Conservation (phyloP, 2,888 invertebrate species). For the Mimas tiliae region DNA sequence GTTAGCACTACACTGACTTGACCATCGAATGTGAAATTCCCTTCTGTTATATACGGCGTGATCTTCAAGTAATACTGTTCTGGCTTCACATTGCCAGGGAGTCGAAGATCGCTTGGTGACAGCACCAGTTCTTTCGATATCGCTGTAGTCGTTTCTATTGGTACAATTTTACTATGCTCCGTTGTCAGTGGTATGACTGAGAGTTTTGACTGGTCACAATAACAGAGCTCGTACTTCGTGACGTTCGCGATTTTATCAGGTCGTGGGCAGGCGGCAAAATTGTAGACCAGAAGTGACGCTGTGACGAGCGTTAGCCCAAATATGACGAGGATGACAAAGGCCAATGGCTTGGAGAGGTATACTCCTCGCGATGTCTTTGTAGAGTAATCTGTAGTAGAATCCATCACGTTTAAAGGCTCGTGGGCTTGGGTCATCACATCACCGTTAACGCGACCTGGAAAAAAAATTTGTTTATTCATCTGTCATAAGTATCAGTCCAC, state of each 20-base stretch:
- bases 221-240: constrained; percentile 74
- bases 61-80: constrained; percentile 88
- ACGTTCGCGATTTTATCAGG: constrained; percentile 74
- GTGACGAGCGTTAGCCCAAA: constrained; percentile 87
- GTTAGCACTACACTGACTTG: constrained; percentile 86
- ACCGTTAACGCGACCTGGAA: constrained; percentile 75
- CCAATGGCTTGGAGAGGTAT: constrained; percentile 87
- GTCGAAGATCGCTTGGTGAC: constrained; percentile 84
- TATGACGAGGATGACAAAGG: constrained; percentile 85
- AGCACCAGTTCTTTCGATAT: constrained; percentile 40
- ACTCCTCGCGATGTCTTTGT: constrained; percentile 86
- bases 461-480: constrained; percentile 28
- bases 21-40: constrained; percentile 92
- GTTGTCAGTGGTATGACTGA: constrained; percentile 71
- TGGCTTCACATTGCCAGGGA: constrained; percentile 88
- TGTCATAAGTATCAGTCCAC: neutral
- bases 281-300: constrained; percentile 90
- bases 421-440: constrained; percentile 79
- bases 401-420: constrained; percentile 84
- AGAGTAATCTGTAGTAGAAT: constrained; percentile 86
- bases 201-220: constrained; percentile 73
- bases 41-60: constrained; percentile 89
- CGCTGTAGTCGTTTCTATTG: constrained; percentile 62
- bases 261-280: constrained; percentile 88
- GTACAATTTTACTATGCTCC: constrained; percentile 67